Evolutionary conservation across 2,888 invertebrate genomes (phyloP).

Genomic region (Nowickia ferox): DNA sequence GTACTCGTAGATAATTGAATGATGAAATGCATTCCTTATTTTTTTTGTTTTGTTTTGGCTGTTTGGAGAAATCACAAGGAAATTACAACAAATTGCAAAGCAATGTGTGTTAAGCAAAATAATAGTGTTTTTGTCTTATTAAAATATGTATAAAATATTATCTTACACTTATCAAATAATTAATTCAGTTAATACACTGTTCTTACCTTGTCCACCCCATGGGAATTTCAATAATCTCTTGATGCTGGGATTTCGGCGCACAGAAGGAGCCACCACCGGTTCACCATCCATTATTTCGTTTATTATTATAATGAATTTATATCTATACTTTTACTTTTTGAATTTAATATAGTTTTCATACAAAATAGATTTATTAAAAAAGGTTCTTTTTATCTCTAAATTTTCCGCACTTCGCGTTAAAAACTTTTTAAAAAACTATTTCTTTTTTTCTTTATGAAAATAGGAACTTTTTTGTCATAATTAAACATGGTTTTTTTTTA

Average conservation of each 20-base stretch:
- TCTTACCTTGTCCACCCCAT: constrained; percentile 82
- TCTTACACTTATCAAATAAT: not conserved
- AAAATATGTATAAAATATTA: not conserved
- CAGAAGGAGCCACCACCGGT: constrained; percentile 78
- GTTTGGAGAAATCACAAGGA: constrained; percentile 20
- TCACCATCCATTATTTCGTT: constrained; percentile 75
- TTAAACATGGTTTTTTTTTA: constrained; percentile 40
- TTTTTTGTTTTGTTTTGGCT: not conserved
- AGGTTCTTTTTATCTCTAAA: not conserved
- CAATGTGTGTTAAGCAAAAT: too few species aligned
- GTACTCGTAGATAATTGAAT: not conserved
- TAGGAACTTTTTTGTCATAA: constrained; percentile 58
- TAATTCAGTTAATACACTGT: not conserved
- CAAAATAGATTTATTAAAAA: not conserved
- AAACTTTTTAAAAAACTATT: not conserved
- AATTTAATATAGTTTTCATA: not conserved
- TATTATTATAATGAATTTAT: constrained; percentile 12
- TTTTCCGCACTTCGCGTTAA: not conserved
- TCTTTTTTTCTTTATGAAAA: constrained; percentile 50
- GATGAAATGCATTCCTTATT: too few species aligned
- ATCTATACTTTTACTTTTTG: constrained; percentile 2
- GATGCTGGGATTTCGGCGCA: constrained; percentile 81
- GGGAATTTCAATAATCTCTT: constrained; percentile 80
- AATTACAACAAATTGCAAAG: not conserved
- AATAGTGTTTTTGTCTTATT: too few species aligned